Base-by-base conservation (phyloP, 1,140 invertebrate genomes). In the Eupristina koningsbergeri region DNA sequence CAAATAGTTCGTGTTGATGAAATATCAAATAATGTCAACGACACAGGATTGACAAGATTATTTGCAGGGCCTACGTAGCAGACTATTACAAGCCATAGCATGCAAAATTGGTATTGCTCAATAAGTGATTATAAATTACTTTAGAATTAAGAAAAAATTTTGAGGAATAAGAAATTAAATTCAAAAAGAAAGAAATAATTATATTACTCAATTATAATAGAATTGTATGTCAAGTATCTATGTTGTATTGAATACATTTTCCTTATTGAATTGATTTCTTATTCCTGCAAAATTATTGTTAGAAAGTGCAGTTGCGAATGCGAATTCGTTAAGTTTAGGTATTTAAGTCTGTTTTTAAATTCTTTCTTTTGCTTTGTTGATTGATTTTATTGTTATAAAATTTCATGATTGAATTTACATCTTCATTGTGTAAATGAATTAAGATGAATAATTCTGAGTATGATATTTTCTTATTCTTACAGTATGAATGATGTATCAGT, bases 51-150 rank as follows among this genome's bases (percentile, higher is more conserved):
- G 8, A 89, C 93, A 5, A 90, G 90, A 53, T 88, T 94, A 8
- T 94, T 94, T 86, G 91, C 93, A 8, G 91, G 89, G 61, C 87
- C 91, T 34, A 92, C 92, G 91, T 92, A 92, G 91, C 92, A 92
- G 53, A 83, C 39, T 84, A 85, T 89, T 41, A 63, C 81, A 67
- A 86, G 61, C 50, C 84, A 85, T 77, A 85, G 83, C 74, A 71
- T 89, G 64, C 81, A 87, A 83, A 86, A 85, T 75, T 92, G 89
- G 88, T 88, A 87, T 79, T 86, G 85, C 81, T 91, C 87, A 58
- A 89, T 91, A 84, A 88, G 80, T 83, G 86, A 88, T 83, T 89
- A 89, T 87, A 89, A 91, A 85, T 82, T 81, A 81, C 29, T 85
- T 39, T 80, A 84, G 29, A 41, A 80, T 80, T 80, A 84, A 75